Base-by-base conservation (phyloP, 1,140 invertebrate species). In the Heliconius hermathena region DNA sequence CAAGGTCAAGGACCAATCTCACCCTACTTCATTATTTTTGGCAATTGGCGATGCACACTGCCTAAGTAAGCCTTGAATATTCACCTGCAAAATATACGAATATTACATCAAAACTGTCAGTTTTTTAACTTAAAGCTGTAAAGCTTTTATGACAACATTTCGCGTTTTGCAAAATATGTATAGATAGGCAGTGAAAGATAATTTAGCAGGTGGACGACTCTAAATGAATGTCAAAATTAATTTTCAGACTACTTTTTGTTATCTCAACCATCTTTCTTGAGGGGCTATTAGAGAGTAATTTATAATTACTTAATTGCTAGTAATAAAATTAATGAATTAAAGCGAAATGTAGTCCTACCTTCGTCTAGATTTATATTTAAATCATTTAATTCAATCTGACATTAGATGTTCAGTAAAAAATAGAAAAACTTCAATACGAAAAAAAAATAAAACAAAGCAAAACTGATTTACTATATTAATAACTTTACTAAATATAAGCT, bases 11-110 rank as follows among this genome's bases (percentile, higher is more conserved):
- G 73, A 13, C 72, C 9, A 52, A 57, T 71, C 49, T 41, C 73
- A 74, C 71, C 76, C 74, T 70, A 73, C 70, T 38, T n/a, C 20
- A 72, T 80, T 74, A 80, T 66, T 57, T 80, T 76, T 76, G 38
- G 73, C 75, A 78, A 78, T 81, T 29, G 74, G 22, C 5, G 73
- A 81, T 75, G 80, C 76, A 74, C 57, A 49, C 70, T 81, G 72
- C 71, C 72, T 73, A 80, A 80, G 66, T 81, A 52, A 57, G 66
- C 18, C 54, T 74, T 74, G 36, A 81, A 71, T 70, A 77, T 78
- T 46, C 6, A 16, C 80, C 80, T 77, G 80, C 80, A 75, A 66
- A 66, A 66, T 66, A 29, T 66, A 66, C 26, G 3, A 29, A 66
- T 26, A 29, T 18, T 26, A 29, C 9, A 66, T 66, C 22, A 66